Evolutionary conservation across 92 coral and sea anemone species (phyloP), one percentile per base, ranked within the genome.

Genomic region (Actinernus sp.): DNA sequence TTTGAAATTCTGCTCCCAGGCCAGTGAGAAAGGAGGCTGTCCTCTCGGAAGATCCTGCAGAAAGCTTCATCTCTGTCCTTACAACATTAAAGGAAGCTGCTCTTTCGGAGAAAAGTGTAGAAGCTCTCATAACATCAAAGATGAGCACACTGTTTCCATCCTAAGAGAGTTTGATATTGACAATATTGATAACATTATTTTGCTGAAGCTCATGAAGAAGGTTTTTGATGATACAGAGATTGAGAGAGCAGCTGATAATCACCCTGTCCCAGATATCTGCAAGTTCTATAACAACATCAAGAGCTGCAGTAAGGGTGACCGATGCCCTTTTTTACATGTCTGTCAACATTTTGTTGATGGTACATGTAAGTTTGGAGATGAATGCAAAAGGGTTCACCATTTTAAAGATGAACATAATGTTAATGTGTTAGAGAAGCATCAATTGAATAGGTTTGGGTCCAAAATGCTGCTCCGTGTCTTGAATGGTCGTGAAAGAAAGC

Each of bases 41-140:
- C 37, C 22, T 12, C 22, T 27, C 29, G 68, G 63, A 31, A 31
- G 26, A 7, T 39, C 23, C 5, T 94, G 98, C 16, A 50, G 17
- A 9, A 36, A 52, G 41, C 89, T 94, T 21, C 98, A 94, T 46
- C 58, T 94, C 3, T 94, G 98, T 31, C 97, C 92, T 30, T 79
- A 74, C 53, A 86, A 72, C 47, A 46, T 94, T 34, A 85, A 78
- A 59, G 97, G 77, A 27, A 78, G 14, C 46, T 90, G 96, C 43
- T 61, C 59, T 14, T 82, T 28, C 47, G 79, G 80, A 4, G 33
- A 13, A 1, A 78, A 83, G 26, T 92, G 97, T 61, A 78, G 83
- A 29, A 49, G 76, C 52, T 76, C 92, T 2, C 97, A 92, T 44
- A 1, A 76, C 1, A 60, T 52, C 31, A 31, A 31, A 31, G 90